Evolutionary conservation across 1,140 invertebrate species (phyloP).

Genomic region (Megathymus violae): DNA sequence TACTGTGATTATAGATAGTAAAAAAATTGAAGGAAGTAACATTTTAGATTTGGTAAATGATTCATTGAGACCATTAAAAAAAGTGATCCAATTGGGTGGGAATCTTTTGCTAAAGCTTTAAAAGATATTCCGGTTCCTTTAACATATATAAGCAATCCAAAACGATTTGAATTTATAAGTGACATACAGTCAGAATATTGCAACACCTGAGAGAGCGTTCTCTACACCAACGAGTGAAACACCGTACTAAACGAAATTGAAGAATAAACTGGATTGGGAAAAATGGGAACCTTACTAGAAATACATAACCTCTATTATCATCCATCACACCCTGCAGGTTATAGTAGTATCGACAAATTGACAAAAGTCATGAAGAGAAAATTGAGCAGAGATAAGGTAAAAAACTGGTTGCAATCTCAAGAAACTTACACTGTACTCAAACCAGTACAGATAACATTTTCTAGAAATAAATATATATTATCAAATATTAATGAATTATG

Average conservation of each 20-base stretch:
- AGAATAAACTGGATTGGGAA: slow-evolving; percentile 36
- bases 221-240: slow-evolving; percentile 1
- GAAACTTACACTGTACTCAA: too few relatives aligned
- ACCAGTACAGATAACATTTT: too few relatives aligned
- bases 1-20: slow-evolving; percentile 14
- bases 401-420: slow-evolving; percentile 45
- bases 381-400: slow-evolving; percentile 39
- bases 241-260: neutral
- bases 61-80: too few relatives aligned
- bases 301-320: slow-evolving; percentile 43
- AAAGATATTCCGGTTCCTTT: too few relatives aligned
- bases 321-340: slow-evolving; percentile 39
- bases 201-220: neutral
- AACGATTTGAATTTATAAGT: slow-evolving; percentile 20
- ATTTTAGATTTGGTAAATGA: too few relatives aligned
- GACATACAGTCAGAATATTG: neutral
- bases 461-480: too few relatives aligned
- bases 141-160: too few relatives aligned
- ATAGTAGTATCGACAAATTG: slow-evolving; percentile 38
- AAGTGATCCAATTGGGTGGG: too few relatives aligned
- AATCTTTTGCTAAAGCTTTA: too few relatives aligned
- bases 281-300: slow-evolving; percentile 45
- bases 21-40: slow-evolving; percentile 26
- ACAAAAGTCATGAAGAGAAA: slow-evolving; percentile 40
- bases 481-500: too few relatives aligned